A percentile compares a stretch with the other conserved stretches of the same genome.
phyloP scores from a whole-genome alignment of 2,888 invertebrate genomes.

The Allolobophora icterica region DNA sequence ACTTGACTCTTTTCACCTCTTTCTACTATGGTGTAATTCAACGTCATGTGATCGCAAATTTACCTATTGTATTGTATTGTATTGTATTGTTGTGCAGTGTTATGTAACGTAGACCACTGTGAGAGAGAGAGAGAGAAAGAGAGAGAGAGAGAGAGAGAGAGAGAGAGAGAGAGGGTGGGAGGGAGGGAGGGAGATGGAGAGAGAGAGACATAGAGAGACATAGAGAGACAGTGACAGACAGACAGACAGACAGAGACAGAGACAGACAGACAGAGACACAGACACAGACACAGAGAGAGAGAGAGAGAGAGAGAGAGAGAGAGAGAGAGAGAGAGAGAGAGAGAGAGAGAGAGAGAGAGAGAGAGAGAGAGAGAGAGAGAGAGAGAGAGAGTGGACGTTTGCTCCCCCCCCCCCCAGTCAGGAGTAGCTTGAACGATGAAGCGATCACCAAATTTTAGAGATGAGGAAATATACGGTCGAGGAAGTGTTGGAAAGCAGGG shows the following conservation, averaged over 20 bases:
- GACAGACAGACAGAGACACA: neutral
- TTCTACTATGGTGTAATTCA: neutral
- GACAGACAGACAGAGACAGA: neutral
- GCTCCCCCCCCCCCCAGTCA: no score
- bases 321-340: slow-evolving; percentile 13
- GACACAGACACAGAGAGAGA: neutral
- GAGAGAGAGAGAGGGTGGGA: neutral
- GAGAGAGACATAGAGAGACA: neutral
- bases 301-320: slow-evolving; percentile 20
- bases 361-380: slow-evolving; percentile 36
- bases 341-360: slow-evolving; percentile 34
- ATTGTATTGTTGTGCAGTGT: no score
- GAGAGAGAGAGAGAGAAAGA: no score
- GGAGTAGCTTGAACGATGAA: no score
- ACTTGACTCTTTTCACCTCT: neutral
- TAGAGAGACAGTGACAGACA: neutral
- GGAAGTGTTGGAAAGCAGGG: neutral
- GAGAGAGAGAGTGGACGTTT: slow-evolving; percentile 36
- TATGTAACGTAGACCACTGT: no score
- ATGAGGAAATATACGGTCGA: neutral
- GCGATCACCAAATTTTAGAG: no score
- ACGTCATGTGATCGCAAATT: no score
- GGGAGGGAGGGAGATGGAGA: neutral
- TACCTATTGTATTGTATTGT: neutral
- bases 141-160: no score